Evolutionary conservation across 1,140 invertebrate genomes (phyloP).

Genomic region (Atopsyche davidsoni): DNA sequence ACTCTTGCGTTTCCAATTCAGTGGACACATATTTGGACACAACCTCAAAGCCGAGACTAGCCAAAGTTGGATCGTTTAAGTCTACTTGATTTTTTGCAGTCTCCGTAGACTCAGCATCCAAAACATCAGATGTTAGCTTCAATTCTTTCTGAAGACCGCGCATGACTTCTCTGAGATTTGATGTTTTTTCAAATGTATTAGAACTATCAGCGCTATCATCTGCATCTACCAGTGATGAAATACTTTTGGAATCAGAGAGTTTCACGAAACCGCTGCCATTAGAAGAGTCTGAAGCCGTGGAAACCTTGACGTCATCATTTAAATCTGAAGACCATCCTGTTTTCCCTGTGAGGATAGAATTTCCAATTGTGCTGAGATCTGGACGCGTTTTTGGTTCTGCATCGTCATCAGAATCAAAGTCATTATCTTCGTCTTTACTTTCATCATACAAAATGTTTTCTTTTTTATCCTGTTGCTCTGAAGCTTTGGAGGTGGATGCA

Average conservation of each 20-base stretch:
- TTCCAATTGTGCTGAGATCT: slow-evolving; percentile 17
- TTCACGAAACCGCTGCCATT: slow-evolving; percentile 6
- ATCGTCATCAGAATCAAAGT: not conserved
- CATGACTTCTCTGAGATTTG: slow-evolving; percentile 57
- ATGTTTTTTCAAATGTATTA: slow-evolving; percentile 43
- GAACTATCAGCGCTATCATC: slow-evolving; percentile 49
- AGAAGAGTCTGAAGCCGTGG: slow-evolving; percentile 7
- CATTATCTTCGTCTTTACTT: not conserved
- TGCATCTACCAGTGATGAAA: slow-evolving; percentile 41
- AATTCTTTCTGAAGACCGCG: slow-evolving; percentile 48
- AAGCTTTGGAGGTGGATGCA: not conserved
- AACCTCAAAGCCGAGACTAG: slow-evolving; percentile 52
- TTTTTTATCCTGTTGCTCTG: not conserved
- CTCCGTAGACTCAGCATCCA: slow-evolving; percentile 30
- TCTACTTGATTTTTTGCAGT: slow-evolving; percentile 31
- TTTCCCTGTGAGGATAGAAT: slow-evolving; percentile 22
- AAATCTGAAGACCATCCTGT: slow-evolving; percentile 25
- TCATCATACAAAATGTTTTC: not conserved
- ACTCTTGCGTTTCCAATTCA: slow-evolving; percentile 48
- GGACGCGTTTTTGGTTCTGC: not conserved
- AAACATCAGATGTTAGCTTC: slow-evolving; percentile 39
- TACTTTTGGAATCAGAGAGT: slow-evolving; percentile 42
- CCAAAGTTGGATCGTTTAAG: slow-evolving; percentile 42
- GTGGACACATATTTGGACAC: slow-evolving; percentile 43
- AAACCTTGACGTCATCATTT: slow-evolving; percentile 17